These are phyloP conservation scores for Entosphenus tridentatus DNA, from an alignment of 2,113 vertebrate genomes.

Conservation along the genomic window DNA sequence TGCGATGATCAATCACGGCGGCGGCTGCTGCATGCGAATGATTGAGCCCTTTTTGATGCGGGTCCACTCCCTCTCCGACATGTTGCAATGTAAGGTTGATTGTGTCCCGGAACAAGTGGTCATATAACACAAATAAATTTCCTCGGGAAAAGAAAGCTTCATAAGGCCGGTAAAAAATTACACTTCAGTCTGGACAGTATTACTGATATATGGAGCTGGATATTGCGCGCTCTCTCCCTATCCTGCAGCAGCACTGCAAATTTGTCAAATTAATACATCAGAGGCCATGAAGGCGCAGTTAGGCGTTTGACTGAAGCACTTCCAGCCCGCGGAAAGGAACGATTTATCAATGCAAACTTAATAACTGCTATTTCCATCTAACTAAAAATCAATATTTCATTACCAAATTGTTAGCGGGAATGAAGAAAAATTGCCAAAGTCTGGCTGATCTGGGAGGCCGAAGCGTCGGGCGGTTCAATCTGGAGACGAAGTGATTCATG, in stretches of 20 bases:
- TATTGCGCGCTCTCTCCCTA: conserved; percentile 4
- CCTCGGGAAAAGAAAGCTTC: conserved; percentile 1
- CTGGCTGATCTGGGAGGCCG: conserved; percentile 75
- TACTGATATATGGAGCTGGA: conserved; percentile 2
- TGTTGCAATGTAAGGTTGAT: conserved; percentile 7
- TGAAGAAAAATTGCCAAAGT: conserved; percentile 93
- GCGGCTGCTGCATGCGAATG: conserved; percentile 1
- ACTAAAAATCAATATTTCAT: conserved; percentile 99
- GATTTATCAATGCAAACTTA: conserved; percentile 99
- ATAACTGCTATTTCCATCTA: conserved; percentile 99
- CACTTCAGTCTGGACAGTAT: background rate
- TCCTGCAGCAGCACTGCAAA: conserved; percentile 22
- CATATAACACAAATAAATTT: conserved; percentile 5
- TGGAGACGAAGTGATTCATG: conserved; percentile 91
- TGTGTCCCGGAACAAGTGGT: conserved; percentile 2
- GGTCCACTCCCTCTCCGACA: conserved; percentile 2
- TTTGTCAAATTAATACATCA: conserved; percentile 99
- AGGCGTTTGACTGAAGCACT: conserved; percentile 47
- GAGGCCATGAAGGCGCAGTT: conserved; percentile 96
- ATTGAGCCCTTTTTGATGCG: background rate
- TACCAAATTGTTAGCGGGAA: conserved; percentile 99
- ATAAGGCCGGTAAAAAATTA: conserved; percentile 6
- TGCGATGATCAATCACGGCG: background rate
- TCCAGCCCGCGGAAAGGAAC: conserved; percentile 69
- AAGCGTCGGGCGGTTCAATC: conserved; percentile 99